phyloP scores from a whole-genome alignment of 2,888 invertebrate genomes.

The Plutella xylostella region DNA sequence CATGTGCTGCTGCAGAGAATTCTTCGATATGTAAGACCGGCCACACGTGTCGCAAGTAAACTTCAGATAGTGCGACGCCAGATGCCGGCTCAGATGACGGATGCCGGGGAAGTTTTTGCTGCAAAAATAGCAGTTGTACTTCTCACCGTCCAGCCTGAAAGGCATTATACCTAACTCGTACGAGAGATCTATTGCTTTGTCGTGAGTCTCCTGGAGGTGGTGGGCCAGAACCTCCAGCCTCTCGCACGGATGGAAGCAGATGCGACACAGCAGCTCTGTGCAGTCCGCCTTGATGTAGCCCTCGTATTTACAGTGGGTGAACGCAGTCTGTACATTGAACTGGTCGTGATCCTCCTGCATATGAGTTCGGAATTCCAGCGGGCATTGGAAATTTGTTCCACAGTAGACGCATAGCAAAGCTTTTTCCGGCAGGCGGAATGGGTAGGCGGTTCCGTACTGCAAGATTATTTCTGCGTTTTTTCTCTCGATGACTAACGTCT shows the following conservation, averaged over 20 bases:
- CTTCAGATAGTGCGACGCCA: constrained; percentile 26
- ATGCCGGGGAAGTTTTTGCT: constrained; percentile 22
- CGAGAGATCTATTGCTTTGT: constrained; percentile 14
- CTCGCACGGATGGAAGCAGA: constrained; percentile 20
- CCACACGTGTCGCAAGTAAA: constrained; percentile 31
- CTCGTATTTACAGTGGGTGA: constrained; percentile 14
- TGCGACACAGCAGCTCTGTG: constrained; percentile 25
- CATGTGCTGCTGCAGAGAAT: constrained; percentile 23
- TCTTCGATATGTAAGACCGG: constrained; percentile 24
- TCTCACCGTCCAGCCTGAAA: constrained; percentile 21
- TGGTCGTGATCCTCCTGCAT: constrained; percentile 24
- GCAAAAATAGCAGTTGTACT: constrained; percentile 24
- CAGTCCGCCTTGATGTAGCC: constrained; percentile 26
- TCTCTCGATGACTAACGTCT: constrained; percentile 18
- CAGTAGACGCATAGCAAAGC: constrained; percentile 29
- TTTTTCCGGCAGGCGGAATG: constrained; percentile 29
- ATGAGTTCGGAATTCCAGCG: constrained; percentile 27
- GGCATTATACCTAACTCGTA: constrained; percentile 23
- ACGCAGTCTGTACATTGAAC: constrained; percentile 18
- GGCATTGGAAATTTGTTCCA: constrained; percentile 23
- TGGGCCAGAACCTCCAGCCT: constrained; percentile 19
- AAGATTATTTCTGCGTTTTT: constrained; percentile 29
- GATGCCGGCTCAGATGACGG: constrained; percentile 27
- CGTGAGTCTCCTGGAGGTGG: constrained; percentile 22
- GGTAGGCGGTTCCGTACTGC: constrained; percentile 30